Conservation (phyloP, 2,797 vertebrate genomes). For the Novumbra hubbsi region DNA sequence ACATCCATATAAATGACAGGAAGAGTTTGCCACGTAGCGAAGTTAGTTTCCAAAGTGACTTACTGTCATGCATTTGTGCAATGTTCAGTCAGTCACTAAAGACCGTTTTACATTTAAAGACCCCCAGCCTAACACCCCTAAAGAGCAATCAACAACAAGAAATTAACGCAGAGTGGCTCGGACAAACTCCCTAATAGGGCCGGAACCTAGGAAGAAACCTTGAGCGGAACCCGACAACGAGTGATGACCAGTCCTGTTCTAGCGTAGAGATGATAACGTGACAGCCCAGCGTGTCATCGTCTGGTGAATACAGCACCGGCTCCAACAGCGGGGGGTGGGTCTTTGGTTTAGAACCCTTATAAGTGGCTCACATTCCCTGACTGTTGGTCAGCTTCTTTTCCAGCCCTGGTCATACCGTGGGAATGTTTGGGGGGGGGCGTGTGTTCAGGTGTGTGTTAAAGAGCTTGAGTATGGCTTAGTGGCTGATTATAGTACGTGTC, state of each 20-base stretch:
- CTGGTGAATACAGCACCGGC: constrained; percentile 20
- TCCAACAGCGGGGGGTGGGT: neutral
- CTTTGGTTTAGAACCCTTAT: neutral
- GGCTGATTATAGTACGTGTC: neutral
- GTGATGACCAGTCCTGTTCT: too few species aligned
- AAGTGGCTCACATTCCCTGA: constrained; percentile 21
- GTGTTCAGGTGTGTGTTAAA: constrained; percentile 5
- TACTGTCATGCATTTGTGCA: neutral
- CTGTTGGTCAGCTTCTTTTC: constrained; percentile 31
- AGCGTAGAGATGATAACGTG: too few species aligned
- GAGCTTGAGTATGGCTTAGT: neutral
- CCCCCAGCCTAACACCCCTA: too few species aligned
- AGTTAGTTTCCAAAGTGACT: neutral
- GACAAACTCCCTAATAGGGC: too few species aligned
- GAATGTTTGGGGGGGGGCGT: constrained; percentile 8
- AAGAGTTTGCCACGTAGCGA: neutral
- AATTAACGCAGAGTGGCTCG: too few species aligned
- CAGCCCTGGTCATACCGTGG: constrained; percentile 9
- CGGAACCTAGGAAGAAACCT: too few species aligned
- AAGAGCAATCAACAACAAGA: too few species aligned
- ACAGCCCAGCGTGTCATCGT: neutral
- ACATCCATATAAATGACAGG: neutral
- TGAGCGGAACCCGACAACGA: too few species aligned
- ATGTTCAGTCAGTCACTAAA: neutral
- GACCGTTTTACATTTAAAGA: too few species aligned